These are phyloP conservation scores for Ypsolopha scabrella DNA, from an alignment of 2,888 invertebrate genomes.

Conservation along the genomic window DNA sequence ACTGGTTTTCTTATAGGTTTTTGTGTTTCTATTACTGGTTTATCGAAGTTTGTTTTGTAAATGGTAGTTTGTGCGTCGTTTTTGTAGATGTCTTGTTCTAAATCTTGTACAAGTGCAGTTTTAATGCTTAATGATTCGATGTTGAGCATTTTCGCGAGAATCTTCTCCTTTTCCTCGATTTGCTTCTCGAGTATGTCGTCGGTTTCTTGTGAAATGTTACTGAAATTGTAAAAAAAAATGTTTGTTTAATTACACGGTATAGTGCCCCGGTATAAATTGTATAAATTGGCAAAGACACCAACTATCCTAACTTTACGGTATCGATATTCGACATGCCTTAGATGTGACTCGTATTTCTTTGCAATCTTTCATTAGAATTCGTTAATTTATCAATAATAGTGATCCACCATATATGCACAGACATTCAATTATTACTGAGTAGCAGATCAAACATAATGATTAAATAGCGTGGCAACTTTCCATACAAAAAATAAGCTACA, in stretches of 20 bases:
- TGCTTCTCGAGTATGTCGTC: slow-evolving; percentile 78
- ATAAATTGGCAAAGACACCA: too few species aligned
- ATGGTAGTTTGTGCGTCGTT: neutral
- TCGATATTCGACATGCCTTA: too few species aligned
- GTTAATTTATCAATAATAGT: too few species aligned
- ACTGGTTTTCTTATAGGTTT: slow-evolving; percentile 8
- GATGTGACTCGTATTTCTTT: too few species aligned
- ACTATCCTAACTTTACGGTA: too few species aligned
- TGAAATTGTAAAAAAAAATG: slow-evolving; percentile 22
- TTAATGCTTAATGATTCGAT: slow-evolving; percentile 64
- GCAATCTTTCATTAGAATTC: too few species aligned
- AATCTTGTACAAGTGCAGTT: slow-evolving; percentile 1
- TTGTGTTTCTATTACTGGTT: slow-evolving; percentile 8
- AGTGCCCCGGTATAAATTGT: too few species aligned
- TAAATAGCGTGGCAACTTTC: too few species aligned
- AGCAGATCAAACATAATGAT: too few species aligned
- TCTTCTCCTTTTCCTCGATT: slow-evolving; percentile 80
- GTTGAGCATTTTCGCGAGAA: slow-evolving; percentile 75
- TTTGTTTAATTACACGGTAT: neutral
- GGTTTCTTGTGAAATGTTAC: slow-evolving; percentile 62
- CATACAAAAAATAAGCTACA: too few species aligned
- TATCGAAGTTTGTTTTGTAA: neutral
- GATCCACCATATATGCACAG: too few species aligned
- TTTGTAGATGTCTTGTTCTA: slow-evolving; percentile 1
- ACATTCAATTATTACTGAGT: too few species aligned